phyloP scores from a whole-genome alignment of 2,113 vertebrate genomes.

The Capreolus pygargus region DNA sequence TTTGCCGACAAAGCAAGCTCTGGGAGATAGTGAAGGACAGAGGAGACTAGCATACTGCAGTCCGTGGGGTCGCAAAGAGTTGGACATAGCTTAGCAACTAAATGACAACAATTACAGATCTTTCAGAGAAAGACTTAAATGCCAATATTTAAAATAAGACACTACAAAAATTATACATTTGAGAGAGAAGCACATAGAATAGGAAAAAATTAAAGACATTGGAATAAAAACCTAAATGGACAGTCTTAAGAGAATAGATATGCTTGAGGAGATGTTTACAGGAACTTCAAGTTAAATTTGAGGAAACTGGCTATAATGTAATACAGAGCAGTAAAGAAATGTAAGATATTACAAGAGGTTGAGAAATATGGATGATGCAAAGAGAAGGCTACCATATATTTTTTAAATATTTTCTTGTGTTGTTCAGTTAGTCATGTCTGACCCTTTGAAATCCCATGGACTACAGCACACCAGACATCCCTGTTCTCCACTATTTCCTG shows the following conservation, averaged over 20 bases:
- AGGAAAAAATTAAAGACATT: not conserved
- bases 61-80: not conserved
- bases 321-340: not conserved
- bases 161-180: not conserved
- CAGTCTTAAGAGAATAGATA: not conserved
- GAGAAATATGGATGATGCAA: not conserved
- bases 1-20: not conserved
- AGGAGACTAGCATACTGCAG: not conserved
- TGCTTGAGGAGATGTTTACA: not conserved
- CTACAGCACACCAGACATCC: not conserved
- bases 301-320: not conserved
- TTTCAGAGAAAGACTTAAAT: not conserved
- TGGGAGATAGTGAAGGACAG: not conserved
- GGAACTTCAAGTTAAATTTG: not conserved
- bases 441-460: not conserved
- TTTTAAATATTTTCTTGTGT: not conserved
- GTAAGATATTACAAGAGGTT: not conserved
- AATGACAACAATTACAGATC: not conserved
- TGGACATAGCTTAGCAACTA: not conserved
- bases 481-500: not conserved
- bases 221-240: not conserved
- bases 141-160: constrained; percentile 3
- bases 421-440: not conserved
- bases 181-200: not conserved
- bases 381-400: not conserved